A percentile compares a stretch with the other conserved stretches of the same genome.
Conservation (phyloP, 2,797 vertebrate genomes). For the Hemibagrus guttatus region DNA sequence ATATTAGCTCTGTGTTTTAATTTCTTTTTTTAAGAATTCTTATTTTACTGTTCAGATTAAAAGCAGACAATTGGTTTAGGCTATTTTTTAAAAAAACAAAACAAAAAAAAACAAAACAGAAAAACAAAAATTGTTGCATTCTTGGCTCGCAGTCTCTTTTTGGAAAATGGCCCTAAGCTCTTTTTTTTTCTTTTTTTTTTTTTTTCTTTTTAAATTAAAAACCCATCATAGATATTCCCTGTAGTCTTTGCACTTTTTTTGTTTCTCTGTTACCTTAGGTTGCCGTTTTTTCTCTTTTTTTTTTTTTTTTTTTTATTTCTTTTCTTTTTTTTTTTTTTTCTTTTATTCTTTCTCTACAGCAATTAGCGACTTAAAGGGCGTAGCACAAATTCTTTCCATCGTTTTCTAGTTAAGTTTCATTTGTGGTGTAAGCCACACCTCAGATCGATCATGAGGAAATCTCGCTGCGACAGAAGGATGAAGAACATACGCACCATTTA, state of each 20-base stretch:
- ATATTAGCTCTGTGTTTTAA: constrained; percentile 72
- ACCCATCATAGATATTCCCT: constrained; percentile 13
- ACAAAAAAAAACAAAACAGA: not conserved
- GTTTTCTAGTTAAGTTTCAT: not conserved
- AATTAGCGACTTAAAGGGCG: not conserved
- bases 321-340: constrained; percentile 41
- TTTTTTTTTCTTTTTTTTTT: constrained; percentile 19
- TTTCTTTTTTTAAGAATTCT: constrained; percentile 67
- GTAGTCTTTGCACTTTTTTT: constrained; percentile 53
- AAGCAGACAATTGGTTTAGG: constrained; percentile 55
- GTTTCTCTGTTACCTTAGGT: constrained; percentile 42
- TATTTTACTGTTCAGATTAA: constrained; percentile 69
- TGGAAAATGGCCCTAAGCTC: not conserved
- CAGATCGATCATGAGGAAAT: not conserved
- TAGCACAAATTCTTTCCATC: not conserved
- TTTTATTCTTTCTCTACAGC: constrained; percentile 13
- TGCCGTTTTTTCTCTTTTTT: not conserved
- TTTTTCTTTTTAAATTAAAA: not conserved
- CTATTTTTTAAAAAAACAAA: constrained; percentile 67
- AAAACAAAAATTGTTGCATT: constrained; percentile 43
- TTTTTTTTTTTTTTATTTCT: constrained; percentile 47
- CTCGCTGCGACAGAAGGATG: not conserved
- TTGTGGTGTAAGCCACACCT: not conserved
- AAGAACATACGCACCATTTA: not conserved
- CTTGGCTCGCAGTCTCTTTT: constrained; percentile 50